Percentiles rank a stretch among this genome's conserved stretches.
Evolutionary conservation across 2,113 vertebrate genomes (phyloP).

Genomic region (Oxyruncus cristatus): DNA sequence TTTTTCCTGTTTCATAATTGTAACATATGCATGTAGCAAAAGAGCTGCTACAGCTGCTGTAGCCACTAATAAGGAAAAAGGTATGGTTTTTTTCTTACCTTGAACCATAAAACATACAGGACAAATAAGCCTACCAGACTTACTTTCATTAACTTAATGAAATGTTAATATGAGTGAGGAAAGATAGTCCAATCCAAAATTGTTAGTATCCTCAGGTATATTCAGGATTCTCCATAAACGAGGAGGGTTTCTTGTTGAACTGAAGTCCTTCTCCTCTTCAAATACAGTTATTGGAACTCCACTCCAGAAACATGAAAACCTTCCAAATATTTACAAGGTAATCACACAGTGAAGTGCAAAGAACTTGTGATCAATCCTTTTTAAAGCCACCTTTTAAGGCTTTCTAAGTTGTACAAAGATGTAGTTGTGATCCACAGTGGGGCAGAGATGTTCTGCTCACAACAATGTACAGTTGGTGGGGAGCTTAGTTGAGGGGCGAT

Average conservation of each 20-base stretch:
- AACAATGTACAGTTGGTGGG: neutral
- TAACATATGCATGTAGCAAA: neutral
- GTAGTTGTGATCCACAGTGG: neutral
- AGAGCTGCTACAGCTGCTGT: neutral
- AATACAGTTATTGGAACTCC: neutral
- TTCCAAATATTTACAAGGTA: neutral
- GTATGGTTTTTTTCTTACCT: neutral
- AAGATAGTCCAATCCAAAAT: neutral
- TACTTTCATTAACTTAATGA: neutral
- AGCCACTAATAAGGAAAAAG: neutral
- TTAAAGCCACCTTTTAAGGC: neutral
- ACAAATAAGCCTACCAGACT: neutral
- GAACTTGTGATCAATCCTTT: neutral
- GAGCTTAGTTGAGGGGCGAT: fast-evolving
- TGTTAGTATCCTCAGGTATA: neutral
- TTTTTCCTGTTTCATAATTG: neutral
- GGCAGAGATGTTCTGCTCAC: neutral
- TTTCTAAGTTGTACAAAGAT: neutral
- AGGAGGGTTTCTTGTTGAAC: neutral
- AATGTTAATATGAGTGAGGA: neutral
- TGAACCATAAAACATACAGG: neutral
- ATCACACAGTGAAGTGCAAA: neutral
- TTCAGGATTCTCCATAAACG: neutral
- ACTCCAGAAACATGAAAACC: neutral
- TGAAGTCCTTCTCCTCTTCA: neutral